Evolutionary conservation across 2,888 invertebrate genomes (phyloP), one percentile per base, ranked within the genome.

Genomic region (Drosophila tanythrix): DNA sequence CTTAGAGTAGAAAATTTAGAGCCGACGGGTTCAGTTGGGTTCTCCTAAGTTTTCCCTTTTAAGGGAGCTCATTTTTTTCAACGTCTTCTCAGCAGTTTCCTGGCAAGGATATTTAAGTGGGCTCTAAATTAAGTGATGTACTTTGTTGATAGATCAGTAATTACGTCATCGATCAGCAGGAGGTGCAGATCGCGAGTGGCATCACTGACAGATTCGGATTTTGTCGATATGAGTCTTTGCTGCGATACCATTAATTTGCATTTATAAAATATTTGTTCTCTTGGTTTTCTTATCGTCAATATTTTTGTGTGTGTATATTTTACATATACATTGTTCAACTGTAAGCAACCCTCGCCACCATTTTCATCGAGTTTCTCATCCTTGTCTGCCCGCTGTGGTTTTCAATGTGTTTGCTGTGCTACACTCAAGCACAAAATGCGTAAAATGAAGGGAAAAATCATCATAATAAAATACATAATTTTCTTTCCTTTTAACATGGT

Each of bases 401-500:
- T 62, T 46, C 66, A 38, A 64, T 67, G 76, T 63, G 72, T 63
- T 83, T 65, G 29, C 52, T n/a, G n/a, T n/a, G n/a, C n/a, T n/a
- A n/a, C 72, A 65, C 58, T 71, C 76, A 70, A 73, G 82, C 79
- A 82, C 63, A 85, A 78, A 84, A 85, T 85, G 77, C 82, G 82
- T 76, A 82, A 82, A 89, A 79, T 74, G 53, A 51, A 36, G 31
- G 29, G 56, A 13, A 21, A 35, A 35, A 76, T 82, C 80, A 85
- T 81, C 83, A 87, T 81, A 81, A 89, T 82, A 88, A 83, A 78
- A 83, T 79, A 74, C 62, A 53, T 61, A 63, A 56, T 65, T 71
- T 79, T 64, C n/a, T 55, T 63, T 57, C 55, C 59, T 48, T 63
- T 61, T 53, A 53, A 50, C 59, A 58, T 52, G 36, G 38, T 48